phyloP scores from a whole-genome alignment of 2,113 vertebrate genomes.

The Chloroceryle aenea region DNA sequence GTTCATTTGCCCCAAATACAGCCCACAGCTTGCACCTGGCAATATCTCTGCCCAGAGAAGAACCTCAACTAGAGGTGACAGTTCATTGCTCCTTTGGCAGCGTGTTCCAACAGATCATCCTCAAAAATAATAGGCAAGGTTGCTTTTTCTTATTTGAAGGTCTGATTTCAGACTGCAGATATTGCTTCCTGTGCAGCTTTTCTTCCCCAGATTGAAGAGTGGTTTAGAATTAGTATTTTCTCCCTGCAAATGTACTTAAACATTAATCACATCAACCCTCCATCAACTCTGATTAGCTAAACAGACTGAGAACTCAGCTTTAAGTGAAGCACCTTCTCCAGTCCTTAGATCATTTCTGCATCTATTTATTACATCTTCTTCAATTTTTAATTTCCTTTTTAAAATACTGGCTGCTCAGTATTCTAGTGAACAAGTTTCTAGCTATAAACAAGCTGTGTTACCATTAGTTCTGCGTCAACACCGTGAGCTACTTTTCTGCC shows the following conservation, averaged over 20 bases:
- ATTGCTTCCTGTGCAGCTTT: not conserved
- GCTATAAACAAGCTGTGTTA: not conserved
- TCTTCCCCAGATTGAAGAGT: not conserved
- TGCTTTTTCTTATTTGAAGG: not conserved
- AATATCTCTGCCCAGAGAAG: not conserved
- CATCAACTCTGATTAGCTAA: slow-evolving; percentile 10
- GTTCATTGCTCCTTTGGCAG: not conserved
- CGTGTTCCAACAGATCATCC: slow-evolving; percentile 16
- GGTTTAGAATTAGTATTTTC: slow-evolving; percentile 25
- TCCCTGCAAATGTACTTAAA: not conserved
- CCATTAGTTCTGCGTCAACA: not conserved
- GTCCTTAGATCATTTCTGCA: not conserved
- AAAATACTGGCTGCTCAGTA: not conserved
- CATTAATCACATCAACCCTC: slow-evolving; percentile 32
- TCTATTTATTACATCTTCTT: slow-evolving; percentile 20
- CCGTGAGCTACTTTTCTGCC: not conserved
- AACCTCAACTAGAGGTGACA: slow-evolving; percentile 6
- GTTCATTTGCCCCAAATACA: not conserved
- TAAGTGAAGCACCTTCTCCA: slow-evolving; percentile 24
- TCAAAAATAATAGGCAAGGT: not conserved
- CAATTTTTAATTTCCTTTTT: not conserved
- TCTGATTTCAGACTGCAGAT: not conserved
- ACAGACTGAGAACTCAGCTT: slow-evolving; percentile 11
- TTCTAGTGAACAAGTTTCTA: not conserved
- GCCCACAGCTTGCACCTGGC: not conserved